Evolutionary conservation across 1,140 invertebrate species (phyloP).

Genomic region (Tetramorium simillimum): DNA sequence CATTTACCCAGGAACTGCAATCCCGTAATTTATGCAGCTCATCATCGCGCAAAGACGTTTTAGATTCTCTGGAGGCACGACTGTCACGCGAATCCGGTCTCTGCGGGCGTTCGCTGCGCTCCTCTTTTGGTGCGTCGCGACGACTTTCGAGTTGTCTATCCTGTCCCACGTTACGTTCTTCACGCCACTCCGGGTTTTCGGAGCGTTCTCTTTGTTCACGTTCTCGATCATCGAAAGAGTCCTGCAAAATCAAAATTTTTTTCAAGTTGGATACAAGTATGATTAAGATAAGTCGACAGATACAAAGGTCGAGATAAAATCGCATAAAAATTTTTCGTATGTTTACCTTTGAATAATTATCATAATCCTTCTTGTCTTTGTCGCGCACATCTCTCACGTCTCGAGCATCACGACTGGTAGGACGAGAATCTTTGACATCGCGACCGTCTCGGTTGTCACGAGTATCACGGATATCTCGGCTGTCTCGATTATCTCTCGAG

Average conservation of each 20-base stretch:
- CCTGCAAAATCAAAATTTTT: slow-evolving; percentile 73
- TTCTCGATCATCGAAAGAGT: slow-evolving; percentile 84
- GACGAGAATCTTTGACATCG: slow-evolving; percentile 74
- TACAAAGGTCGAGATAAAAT: background rate
- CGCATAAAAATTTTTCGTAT: slow-evolving; percentile 9
- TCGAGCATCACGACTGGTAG: slow-evolving; percentile 69
- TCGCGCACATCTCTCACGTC: slow-evolving; percentile 75
- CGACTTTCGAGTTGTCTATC: slow-evolving; percentile 73
- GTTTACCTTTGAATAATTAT: slow-evolving; percentile 80
- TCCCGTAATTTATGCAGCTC: slow-evolving; percentile 80
- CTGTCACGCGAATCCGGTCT: slow-evolving; percentile 87
- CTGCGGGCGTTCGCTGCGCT: slow-evolving; percentile 85
- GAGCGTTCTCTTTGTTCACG: slow-evolving; percentile 74
- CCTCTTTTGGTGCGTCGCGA: slow-evolving; percentile 56
- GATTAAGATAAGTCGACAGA: background rate
- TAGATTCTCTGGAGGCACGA: slow-evolving; percentile 86
- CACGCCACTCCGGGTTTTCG: slow-evolving; percentile 78
- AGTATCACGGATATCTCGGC: slow-evolving; percentile 65
- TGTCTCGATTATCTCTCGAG: slow-evolving; percentile 69
- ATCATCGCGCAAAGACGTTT: slow-evolving; percentile 84
- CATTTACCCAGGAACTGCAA: slow-evolving; percentile 84
- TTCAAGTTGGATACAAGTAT: background rate
- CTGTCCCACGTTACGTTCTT: slow-evolving; percentile 73
- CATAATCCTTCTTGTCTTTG: slow-evolving; percentile 82
- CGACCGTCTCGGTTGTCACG: slow-evolving; percentile 72